Evolutionary conservation across 2,797 vertebrate genomes (phyloP).

Genomic region (Tangara arthus): DNA sequence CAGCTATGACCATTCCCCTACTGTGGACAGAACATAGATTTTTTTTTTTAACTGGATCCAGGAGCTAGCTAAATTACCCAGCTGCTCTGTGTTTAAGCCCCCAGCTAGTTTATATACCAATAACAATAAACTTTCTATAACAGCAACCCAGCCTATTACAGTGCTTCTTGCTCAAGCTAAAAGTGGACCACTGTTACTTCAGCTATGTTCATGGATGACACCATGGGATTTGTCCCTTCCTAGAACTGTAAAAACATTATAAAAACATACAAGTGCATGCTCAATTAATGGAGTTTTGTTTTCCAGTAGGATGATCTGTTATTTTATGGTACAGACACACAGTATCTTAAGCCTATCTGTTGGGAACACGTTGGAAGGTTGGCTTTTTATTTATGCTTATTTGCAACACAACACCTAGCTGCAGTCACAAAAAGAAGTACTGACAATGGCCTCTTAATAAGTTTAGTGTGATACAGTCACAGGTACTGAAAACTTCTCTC

Average conservation of each 20-base stretch:
- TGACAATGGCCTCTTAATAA: background rate
- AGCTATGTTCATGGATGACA: background rate
- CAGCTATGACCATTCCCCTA: conserved; percentile 63
- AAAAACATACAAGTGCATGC: background rate
- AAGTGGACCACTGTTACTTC: conserved; percentile 36
- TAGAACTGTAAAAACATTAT: background rate
- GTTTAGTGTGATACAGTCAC: background rate
- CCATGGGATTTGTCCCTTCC: background rate
- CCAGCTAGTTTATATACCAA: conserved; percentile 74
- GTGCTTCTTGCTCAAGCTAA: conserved; percentile 35
- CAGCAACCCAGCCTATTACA: conserved; percentile 54
- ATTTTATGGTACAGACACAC: background rate
- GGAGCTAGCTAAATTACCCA: conserved; percentile 77
- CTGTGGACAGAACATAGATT: conserved; percentile 74
- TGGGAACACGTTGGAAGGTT: background rate
- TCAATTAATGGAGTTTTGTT: background rate
- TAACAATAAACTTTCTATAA: conserved; percentile 78
- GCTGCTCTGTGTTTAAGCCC: conserved; percentile 73
- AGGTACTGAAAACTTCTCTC: background rate
- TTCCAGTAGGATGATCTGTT: background rate
- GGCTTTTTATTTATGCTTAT: background rate
- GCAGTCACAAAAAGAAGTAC: background rate
- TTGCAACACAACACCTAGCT: background rate
- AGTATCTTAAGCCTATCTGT: background rate
- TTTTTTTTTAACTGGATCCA: conserved; percentile 79